phyloP scores from a whole-genome alignment of 2,797 vertebrate species.

The Scyliorhinus canicula region DNA sequence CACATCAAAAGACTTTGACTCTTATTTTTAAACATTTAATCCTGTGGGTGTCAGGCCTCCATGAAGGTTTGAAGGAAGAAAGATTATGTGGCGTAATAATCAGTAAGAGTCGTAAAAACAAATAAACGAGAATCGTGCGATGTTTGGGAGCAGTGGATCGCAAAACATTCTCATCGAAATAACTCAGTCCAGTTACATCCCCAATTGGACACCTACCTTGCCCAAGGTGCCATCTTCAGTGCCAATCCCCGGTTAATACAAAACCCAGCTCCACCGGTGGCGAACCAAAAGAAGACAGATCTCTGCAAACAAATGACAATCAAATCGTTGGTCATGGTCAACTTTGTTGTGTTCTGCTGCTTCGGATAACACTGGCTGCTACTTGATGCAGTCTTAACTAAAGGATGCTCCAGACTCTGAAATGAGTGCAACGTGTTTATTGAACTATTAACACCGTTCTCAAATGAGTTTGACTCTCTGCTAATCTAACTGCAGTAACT shows the following conservation, averaged over 20 bases:
- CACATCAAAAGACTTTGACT: not conserved
- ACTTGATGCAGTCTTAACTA: too few relatives aligned
- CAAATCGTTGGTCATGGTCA: not conserved
- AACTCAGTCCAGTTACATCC: not conserved
- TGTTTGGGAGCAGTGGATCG: too few relatives aligned
- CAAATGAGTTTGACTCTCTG: too few relatives aligned
- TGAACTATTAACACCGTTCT: too few relatives aligned
- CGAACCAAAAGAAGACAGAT: slow-evolving; percentile 84
- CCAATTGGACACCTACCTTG: slow-evolving; percentile 62
- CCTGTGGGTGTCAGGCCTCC: too few relatives aligned
- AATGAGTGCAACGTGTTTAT: too few relatives aligned
- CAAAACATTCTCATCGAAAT: not conserved
- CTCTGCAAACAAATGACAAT: slow-evolving; percentile 56
- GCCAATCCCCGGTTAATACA: slow-evolving; percentile 77
- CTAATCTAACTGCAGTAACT: too few relatives aligned
- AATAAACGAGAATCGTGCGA: not conserved
- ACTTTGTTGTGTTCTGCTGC: too few relatives aligned
- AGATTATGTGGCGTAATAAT: not conserved
- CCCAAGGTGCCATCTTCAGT: slow-evolving; percentile 82
- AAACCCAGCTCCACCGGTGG: slow-evolving; percentile 85
- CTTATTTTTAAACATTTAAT: not conserved
- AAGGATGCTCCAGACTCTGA: too few relatives aligned
- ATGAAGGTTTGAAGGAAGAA: too few relatives aligned
- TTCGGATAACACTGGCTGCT: too few relatives aligned
- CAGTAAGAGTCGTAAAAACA: not conserved